Evolutionary conservation across 2,797 vertebrate genomes (phyloP).

Genomic region (Sebastes variabilis): DNA sequence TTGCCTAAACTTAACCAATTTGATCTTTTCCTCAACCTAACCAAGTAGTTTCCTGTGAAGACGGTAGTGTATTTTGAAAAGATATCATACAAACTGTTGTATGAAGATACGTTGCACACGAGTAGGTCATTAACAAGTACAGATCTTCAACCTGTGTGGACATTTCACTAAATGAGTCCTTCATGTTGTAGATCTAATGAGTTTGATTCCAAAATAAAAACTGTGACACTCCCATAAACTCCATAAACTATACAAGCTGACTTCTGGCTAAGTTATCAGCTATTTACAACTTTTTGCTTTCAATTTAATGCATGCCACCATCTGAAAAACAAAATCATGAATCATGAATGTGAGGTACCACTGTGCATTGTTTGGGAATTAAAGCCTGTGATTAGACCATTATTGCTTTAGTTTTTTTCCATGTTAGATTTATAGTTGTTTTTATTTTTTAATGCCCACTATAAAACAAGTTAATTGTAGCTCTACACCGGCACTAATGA

Average conservation of each 20-base stretch:
- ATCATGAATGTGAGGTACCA: not conserved
- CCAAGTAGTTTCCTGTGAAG: too few species aligned
- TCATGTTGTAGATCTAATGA: not conserved
- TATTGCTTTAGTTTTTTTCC: not conserved
- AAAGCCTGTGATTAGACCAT: not conserved
- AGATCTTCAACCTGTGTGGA: not conserved
- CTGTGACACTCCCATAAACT: not conserved
- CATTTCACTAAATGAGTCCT: not conserved
- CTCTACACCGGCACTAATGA: slow-evolving; percentile 3
- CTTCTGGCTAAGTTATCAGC: not conserved
- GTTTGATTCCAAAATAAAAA: not conserved
- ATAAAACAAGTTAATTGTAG: slow-evolving; percentile 10
- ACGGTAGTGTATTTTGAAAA: too few species aligned
- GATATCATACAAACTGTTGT: too few species aligned
- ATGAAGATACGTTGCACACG: too few species aligned
- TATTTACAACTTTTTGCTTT: not conserved
- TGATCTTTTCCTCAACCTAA: too few species aligned
- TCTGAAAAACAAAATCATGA: not conserved
- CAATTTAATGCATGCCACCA: not conserved
- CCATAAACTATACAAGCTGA: not conserved
- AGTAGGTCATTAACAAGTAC: not conserved
- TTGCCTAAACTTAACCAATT: too few species aligned
- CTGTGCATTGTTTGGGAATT: not conserved
- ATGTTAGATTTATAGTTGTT: not conserved
- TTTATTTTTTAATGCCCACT: slow-evolving; percentile 1